These are phyloP conservation scores for Pollenia griseotomentosa DNA, from an alignment of 2,888 invertebrate species.

Conservation along the genomic window DNA sequence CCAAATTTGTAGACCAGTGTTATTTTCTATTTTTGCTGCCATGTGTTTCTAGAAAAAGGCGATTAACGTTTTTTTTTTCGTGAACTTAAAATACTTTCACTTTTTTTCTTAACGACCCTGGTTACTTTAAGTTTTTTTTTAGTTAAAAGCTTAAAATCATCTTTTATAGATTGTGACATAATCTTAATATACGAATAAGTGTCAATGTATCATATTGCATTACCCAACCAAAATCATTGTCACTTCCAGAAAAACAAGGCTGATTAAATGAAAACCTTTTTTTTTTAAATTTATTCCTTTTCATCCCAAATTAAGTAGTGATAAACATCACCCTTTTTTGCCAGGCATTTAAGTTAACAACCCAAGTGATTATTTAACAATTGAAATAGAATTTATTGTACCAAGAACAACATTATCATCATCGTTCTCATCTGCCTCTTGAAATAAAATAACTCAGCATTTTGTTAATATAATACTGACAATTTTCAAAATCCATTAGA, in stretches of 20 bases:
- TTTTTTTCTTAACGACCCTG: neutral
- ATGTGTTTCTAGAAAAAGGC: neutral
- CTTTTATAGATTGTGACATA: constrained; percentile 58
- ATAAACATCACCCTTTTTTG: constrained; percentile 64
- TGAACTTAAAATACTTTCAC: neutral
- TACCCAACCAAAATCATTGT: constrained; percentile 50
- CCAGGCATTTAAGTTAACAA: constrained; percentile 59
- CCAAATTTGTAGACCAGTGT: too few relatives aligned
- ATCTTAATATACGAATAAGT: constrained; percentile 46
- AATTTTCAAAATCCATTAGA: constrained; percentile 69
- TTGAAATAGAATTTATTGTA: constrained; percentile 55
- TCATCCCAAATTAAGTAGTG: constrained; percentile 19
- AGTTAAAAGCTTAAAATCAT: constrained; percentile 36
- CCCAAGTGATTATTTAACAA: constrained; percentile 67
- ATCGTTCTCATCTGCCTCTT: constrained; percentile 64
- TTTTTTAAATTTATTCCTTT: constrained; percentile 23
- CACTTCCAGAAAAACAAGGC: constrained; percentile 24
- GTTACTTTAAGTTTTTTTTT: constrained; percentile 8
- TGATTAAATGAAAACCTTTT: constrained; percentile 62
- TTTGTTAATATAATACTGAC: constrained; percentile 59
- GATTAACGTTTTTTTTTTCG: neutral
- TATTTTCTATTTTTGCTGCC: too few relatives aligned
- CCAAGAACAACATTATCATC: constrained; percentile 3
- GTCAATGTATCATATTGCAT: constrained; percentile 57
- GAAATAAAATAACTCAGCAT: constrained; percentile 54